phyloP scores from a whole-genome alignment of 1,140 invertebrate species.

The Kradibia gibbosae region DNA sequence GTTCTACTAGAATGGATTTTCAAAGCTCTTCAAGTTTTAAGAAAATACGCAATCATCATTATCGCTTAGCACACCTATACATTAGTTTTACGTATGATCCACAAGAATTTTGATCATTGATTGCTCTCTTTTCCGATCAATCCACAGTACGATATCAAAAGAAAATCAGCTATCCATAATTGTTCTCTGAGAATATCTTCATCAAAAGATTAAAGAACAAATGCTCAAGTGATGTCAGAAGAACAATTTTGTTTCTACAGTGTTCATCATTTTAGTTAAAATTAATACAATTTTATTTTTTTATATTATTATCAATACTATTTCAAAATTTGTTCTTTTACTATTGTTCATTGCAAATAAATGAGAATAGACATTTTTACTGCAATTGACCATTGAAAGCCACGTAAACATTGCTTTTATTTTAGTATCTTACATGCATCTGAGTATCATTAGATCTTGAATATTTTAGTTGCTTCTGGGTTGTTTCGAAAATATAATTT shows the following conservation, averaged over 20 bases:
- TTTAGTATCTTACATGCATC: not conserved
- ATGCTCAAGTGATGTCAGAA: not conserved
- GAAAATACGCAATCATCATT: constrained; percentile 16
- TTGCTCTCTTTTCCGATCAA: not conserved
- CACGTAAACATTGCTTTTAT: not conserved
- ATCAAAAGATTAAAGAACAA: not conserved
- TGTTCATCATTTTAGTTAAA: not conserved
- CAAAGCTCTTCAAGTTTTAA: constrained; percentile 5
- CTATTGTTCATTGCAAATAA: not conserved
- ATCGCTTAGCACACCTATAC: not conserved
- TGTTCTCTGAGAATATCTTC: not conserved
- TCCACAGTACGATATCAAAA: not conserved
- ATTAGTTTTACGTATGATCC: not conserved
- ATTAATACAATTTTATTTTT: not conserved
- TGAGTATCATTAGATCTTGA: not conserved
- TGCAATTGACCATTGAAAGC: not conserved
- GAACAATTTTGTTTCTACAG: not conserved
- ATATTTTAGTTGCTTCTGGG: not conserved
- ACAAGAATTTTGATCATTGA: not conserved
- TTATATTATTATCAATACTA: not conserved
- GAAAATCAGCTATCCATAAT: not conserved
- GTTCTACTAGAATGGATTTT: not conserved
- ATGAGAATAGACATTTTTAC: not conserved
- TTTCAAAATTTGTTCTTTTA: not conserved
- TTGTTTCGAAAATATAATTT: constrained; percentile 43